Base-by-base conservation (phyloP, 2,888 invertebrate genomes). In the Drosophila recens region DNA sequence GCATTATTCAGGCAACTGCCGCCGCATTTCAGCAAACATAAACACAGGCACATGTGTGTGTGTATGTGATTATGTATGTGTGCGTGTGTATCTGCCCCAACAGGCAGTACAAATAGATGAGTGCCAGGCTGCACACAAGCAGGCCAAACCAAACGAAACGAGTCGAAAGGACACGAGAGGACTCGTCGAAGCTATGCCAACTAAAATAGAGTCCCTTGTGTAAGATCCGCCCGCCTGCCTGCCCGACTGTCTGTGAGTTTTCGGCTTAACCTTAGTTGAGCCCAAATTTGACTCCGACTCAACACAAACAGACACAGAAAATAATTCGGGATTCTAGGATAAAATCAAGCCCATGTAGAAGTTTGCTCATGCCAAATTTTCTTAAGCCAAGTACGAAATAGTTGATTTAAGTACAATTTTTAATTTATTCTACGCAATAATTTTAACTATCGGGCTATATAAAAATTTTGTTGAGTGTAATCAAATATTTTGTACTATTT, bases 1-100 rank as follows among this genome's bases (percentile, higher is more conserved):
- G 85, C 87, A 87, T 89, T 89, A 84, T 84, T 84, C 63, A 84
- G 67, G 65, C 67, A 77, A 82, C 72, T 70, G 82, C 74, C 82
- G 49, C 69, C 80, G 49, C 80, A 82, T 56, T 72, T 67, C 56
- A 64, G 72, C 64, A 82, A 78, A 71, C 66, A 81, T 49, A 61
- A 57, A 67, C 61, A 56, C 57, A 64, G 42, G n/a, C 56, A 67
- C 57, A 54, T 45, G 63, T 20, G 13, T 38, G 27, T 30, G 68
- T 15, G 45, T n/a, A n/a, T n/a, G n/a, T n/a, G n/a, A n/a, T n/a
- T n/a, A n/a, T n/a, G n/a, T n/a, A n/a, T n/a, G n/a, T 48, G 48
- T 58, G 15, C 45, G 40, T 40, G 38, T 40, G 33, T 42, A 51
- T 38, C 51, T 64, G 70, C 64, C 69, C 79, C 72, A 63, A 61